These are phyloP conservation scores for Galeopterus variegatus DNA, from an alignment of 2,113 vertebrate genomes.

Conservation along the genomic window DNA sequence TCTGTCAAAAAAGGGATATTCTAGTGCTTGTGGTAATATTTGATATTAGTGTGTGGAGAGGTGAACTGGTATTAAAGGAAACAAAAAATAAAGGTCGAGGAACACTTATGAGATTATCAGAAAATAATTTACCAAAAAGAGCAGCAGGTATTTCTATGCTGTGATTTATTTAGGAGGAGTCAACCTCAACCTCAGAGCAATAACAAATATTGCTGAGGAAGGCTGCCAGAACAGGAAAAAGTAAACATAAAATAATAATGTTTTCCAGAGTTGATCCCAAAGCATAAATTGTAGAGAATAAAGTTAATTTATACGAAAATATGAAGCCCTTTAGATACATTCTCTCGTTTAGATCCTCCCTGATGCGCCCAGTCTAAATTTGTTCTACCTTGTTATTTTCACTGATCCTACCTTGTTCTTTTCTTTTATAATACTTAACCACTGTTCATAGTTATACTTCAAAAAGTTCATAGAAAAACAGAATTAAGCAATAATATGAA, in stretches of 20 bases:
- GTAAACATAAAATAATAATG: slow-evolving; percentile 38
- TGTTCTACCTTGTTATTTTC: not conserved
- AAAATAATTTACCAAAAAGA: slow-evolving; percentile 79
- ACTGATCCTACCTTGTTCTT: not conserved
- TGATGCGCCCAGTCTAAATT: not conserved
- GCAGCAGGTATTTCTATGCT: slow-evolving; percentile 78
- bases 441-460: not conserved
- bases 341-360: not conserved
- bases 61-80: slow-evolving; percentile 78
- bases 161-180: slow-evolving; percentile 75
- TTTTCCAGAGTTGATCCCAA: slow-evolving; percentile 39
- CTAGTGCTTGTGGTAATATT: slow-evolving; percentile 80
- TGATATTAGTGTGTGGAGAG: slow-evolving; percentile 80
- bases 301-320: slow-evolving; percentile 49
- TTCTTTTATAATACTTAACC: not conserved
- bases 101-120: slow-evolving; percentile 79
- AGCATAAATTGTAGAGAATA: slow-evolving; percentile 30
- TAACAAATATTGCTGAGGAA: slow-evolving; percentile 60
- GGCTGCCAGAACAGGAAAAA: slow-evolving; percentile 66
- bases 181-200: slow-evolving; percentile 59
- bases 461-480: no score
- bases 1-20: slow-evolving; percentile 86
- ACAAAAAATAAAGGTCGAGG: slow-evolving; percentile 80
- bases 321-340: not conserved
- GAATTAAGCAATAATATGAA: no score